A percentile compares a stretch with the other conserved stretches of the same genome.
phyloP scores from a whole-genome alignment of 2,797 vertebrate species.

The Strix occidentalis region DNA sequence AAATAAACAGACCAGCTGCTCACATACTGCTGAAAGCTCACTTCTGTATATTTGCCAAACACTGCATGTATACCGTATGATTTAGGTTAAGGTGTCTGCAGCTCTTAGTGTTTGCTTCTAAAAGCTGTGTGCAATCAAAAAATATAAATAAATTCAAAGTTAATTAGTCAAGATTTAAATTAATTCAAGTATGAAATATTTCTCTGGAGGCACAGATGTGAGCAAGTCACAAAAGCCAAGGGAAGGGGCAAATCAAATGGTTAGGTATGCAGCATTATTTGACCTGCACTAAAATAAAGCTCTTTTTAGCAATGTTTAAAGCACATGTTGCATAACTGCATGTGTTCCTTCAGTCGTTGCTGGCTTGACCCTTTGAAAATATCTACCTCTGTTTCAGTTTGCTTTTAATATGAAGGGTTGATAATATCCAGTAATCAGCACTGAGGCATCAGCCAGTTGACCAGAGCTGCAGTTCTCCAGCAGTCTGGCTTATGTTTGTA shows the following conservation, averaged over 20 bases:
- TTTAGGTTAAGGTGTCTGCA: background rate
- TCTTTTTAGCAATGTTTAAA: background rate
- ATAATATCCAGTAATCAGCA: background rate
- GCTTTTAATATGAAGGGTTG: background rate
- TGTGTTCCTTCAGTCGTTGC: background rate
- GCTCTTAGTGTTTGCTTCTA: background rate
- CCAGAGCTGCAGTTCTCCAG: background rate
- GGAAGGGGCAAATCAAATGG: background rate
- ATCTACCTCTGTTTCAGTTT: background rate
- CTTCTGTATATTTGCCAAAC: background rate
- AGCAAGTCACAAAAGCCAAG: background rate
- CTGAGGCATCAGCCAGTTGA: background rate
- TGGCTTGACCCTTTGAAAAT: background rate
- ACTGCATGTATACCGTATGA: background rate
- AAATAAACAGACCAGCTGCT: background rate
- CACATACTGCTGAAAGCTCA: fast-evolving
- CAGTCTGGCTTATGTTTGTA: background rate
- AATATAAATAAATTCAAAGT: background rate
- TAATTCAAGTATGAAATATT: background rate
- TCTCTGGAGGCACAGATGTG: background rate
- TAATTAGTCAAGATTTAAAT: background rate
- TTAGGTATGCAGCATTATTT: background rate
- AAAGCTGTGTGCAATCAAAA: background rate
- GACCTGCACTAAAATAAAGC: background rate
- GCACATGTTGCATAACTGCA: background rate